Conservation (phyloP, 2,113 vertebrate genomes). For the Drymodes brunneopygia region DNA sequence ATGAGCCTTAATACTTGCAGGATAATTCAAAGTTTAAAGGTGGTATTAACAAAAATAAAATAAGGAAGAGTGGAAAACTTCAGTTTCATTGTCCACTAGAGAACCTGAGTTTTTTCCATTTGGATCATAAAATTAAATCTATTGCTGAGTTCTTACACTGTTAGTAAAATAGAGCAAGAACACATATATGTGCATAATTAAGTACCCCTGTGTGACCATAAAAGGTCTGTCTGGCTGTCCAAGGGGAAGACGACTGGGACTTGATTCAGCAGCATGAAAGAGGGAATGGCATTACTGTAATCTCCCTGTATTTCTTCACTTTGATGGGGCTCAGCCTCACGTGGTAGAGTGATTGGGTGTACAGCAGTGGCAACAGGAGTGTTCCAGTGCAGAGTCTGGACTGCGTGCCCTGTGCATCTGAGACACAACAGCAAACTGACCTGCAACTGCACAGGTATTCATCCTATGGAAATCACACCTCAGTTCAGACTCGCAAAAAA, state of each 20-base stretch:
- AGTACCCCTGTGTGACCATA: conserved; percentile 29
- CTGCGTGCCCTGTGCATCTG: background rate
- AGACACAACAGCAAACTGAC: background rate
- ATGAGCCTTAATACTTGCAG: conserved; percentile 54
- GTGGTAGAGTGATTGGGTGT: background rate
- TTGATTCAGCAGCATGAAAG: conserved; percentile 21
- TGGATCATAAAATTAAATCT: conserved; percentile 56
- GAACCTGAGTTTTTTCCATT: conserved; percentile 55
- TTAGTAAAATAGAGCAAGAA: conserved; percentile 22
- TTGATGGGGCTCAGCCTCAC: background rate
- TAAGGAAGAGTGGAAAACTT: conserved; percentile 43
- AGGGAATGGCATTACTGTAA: background rate
- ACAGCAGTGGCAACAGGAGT: background rate
- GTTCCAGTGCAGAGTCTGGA: background rate
- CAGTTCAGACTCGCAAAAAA: background rate
- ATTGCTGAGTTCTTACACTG: conserved; percentile 39
- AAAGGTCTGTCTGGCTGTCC: background rate
- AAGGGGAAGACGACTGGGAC: background rate
- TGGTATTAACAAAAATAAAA: conserved; percentile 66
- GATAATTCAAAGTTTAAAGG: conserved; percentile 67
- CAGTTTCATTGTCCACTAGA: conserved; percentile 46
- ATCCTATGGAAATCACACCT: background rate
- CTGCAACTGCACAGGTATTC: background rate
- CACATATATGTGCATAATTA: conserved; percentile 35
- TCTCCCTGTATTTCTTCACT: background rate